A percentile compares a stretch with the other conserved stretches of the same genome.
These are phyloP conservation scores for Pentalonia nigronervosa DNA, from an alignment of 1,140 invertebrate genomes.

Conservation along the genomic window DNA sequence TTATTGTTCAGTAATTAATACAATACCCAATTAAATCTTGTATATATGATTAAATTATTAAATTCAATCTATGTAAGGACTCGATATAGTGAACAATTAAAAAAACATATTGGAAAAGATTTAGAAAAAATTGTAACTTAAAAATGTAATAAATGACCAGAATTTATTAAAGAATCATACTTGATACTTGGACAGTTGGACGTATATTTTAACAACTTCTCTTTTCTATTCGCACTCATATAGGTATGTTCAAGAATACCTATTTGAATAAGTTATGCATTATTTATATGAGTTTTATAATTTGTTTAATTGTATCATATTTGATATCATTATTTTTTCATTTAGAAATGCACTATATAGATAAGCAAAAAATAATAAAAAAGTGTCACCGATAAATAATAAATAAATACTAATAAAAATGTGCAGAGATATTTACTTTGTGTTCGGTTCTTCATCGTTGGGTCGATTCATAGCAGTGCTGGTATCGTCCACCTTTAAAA, in stretches of 20 bases:
- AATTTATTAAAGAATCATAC: neutral
- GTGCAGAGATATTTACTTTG: constrained; percentile 69
- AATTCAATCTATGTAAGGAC: neutral
- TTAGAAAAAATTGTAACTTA: neutral
- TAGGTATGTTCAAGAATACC: neutral
- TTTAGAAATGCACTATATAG: neutral
- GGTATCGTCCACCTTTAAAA: constrained; percentile 55
- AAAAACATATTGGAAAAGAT: neutral
- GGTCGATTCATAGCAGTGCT: constrained; percentile 52
- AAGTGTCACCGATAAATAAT: constrained; percentile 59
- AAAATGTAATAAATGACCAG: neutral
- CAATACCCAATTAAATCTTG: neutral
- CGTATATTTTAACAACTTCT: neutral
- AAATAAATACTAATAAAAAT: constrained; percentile 24
- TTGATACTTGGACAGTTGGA: neutral
- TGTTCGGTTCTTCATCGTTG: constrained; percentile 59
- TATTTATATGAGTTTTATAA: neutral
- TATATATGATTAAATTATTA: neutral
- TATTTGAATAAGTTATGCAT: neutral
- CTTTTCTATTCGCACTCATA: neutral
- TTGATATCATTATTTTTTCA: neutral
- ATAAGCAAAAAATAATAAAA: constrained; percentile 61
- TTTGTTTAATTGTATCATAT: neutral
- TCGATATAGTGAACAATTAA: neutral
- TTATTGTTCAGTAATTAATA: neutral